Conservation (phyloP, 2,113 vertebrate genomes). For the Tupaia chinensis region DNA sequence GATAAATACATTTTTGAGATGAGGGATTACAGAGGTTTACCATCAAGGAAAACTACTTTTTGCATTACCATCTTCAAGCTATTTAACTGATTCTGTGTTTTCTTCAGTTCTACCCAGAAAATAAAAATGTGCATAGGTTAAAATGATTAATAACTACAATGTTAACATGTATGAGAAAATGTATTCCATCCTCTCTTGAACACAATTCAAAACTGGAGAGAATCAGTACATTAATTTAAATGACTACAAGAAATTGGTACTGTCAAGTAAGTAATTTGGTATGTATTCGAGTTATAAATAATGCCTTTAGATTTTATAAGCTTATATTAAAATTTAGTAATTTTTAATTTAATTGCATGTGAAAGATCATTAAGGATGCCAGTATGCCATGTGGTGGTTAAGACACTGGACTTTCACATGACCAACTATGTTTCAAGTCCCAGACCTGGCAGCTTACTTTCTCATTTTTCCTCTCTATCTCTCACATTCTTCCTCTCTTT, state of each 20-base stretch:
- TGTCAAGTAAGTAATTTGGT: conserved; percentile 13
- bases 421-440: too few species aligned
- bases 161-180: conserved; percentile 71
- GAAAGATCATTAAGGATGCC: background rate
- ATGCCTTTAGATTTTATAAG: conserved; percentile 26
- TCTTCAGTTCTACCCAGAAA: conserved; percentile 21
- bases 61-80: background rate
- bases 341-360: conserved; percentile 6
- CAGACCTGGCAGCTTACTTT: too few species aligned
- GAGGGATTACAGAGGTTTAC: background rate
- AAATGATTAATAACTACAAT: conserved; percentile 71
- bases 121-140: conserved; percentile 53
- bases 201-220: conserved; percentile 62
- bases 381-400: too few species aligned
- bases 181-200: conserved; percentile 76
- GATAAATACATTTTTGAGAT: background rate
- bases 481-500: too few species aligned
- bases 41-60: background rate
- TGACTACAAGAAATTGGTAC: conserved; percentile 1
- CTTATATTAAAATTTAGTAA: conserved; percentile 10
- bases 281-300: conserved; percentile 3
- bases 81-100: background rate
- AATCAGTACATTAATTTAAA: conserved; percentile 63
- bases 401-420: too few species aligned
- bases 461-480: too few species aligned